These are phyloP conservation scores for Scylla paramamosain DNA, from an alignment of 1,140 invertebrate species.

Conservation along the genomic window DNA sequence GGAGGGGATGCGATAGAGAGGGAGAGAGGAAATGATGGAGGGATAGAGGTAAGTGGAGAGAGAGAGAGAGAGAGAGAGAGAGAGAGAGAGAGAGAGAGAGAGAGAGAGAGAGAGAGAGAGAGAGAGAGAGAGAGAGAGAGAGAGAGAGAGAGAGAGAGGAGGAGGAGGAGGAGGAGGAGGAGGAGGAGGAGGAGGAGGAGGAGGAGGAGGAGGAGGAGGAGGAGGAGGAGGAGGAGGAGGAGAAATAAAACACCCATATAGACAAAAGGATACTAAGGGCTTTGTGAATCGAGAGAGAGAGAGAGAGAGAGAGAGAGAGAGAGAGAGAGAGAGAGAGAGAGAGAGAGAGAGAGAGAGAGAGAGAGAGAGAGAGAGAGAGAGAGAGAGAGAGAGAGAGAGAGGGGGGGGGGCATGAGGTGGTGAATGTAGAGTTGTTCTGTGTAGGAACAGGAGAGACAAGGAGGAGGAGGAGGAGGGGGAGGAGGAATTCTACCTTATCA, in stretches of 20 bases:
- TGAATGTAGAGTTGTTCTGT: neutral
- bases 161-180: neutral
- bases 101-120: neutral
- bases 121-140: neutral
- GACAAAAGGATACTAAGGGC: too few relatives aligned
- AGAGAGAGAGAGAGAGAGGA: neutral
- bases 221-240: neutral
- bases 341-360: neutral
- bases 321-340: neutral
- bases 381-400: neutral
- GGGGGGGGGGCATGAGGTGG: neutral
- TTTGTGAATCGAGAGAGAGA: neutral
- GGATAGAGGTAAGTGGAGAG: neutral
- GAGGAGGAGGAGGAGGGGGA: neutral
- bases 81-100: neutral
- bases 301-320: neutral
- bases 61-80: too few relatives aligned
- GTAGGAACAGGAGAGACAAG: neutral
- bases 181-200: neutral
- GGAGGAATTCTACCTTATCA: neutral
- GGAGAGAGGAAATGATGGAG: neutral
- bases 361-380: neutral
- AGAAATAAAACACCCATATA: neutral
- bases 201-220: conserved; percentile 17
- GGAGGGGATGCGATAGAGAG: neutral